A percentile compares a stretch with the other conserved stretches of the same genome.
Conservation (phyloP, 2,113 vertebrate genomes). For the Aythya baeri region DNA sequence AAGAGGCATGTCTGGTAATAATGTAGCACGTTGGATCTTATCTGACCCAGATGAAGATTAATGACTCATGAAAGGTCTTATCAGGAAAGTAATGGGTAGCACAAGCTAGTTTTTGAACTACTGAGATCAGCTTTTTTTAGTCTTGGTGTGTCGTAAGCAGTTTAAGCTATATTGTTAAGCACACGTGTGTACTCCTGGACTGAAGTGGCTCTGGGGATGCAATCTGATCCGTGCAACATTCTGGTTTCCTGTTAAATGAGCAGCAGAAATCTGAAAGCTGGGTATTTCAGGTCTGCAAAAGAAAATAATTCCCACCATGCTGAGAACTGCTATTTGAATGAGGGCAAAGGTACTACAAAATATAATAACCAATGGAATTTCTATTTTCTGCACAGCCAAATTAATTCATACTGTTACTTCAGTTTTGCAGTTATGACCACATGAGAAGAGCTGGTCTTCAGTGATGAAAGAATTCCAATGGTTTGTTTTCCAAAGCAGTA, state of each 20-base stretch:
- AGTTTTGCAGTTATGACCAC: neutral
- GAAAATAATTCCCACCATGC: neutral
- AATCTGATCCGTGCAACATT: neutral
- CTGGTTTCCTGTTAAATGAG: constrained; percentile 35
- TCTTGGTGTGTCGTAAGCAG: neutral
- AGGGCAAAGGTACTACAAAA: neutral
- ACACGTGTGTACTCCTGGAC: neutral
- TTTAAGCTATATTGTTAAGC: constrained; percentile 4
- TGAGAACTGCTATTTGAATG: neutral
- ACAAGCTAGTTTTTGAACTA: constrained; percentile 39
- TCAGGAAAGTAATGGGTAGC: constrained; percentile 45
- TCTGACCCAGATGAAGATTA: constrained; percentile 45
- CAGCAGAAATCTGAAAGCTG: constrained; percentile 23
- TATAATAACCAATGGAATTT: neutral
- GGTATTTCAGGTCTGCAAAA: neutral
- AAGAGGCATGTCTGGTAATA: constrained; percentile 11
- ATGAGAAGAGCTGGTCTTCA: neutral
- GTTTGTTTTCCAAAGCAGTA: neutral
- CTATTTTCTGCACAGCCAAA: neutral
- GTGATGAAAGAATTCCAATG: neutral
- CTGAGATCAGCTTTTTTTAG: constrained; percentile 48
- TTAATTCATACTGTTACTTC: neutral
- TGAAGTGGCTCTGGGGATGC: constrained; percentile 35
- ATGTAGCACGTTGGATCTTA: neutral
- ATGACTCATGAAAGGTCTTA: constrained; percentile 54